A percentile compares a stretch with the other conserved stretches of the same genome.
These are phyloP conservation scores for Neotragus moschatus DNA, from an alignment of 2,113 vertebrate genomes.

Conservation along the genomic window DNA sequence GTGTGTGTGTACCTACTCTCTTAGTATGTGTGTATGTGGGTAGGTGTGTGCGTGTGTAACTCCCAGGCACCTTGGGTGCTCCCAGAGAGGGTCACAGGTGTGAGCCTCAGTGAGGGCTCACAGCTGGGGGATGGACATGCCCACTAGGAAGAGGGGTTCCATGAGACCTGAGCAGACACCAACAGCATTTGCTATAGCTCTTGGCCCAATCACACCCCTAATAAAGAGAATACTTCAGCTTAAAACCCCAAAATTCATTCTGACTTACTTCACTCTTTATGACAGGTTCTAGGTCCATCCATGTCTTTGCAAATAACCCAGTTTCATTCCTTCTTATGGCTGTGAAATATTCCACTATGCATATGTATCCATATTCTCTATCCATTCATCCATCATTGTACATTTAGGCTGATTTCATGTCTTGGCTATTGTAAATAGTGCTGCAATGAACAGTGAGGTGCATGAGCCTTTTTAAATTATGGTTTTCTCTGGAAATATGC, in stretches of 20 bases:
- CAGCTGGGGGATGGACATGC: neutral
- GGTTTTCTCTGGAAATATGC: neutral
- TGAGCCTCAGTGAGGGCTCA: neutral
- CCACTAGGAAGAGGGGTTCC: neutral
- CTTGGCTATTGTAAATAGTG: neutral
- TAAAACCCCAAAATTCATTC: neutral
- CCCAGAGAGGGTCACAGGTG: neutral
- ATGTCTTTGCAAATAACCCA: neutral
- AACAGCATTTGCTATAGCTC: neutral
- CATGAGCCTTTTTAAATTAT: neutral
- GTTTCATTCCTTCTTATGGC: neutral
- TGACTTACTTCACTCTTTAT: neutral
- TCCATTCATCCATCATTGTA: neutral
- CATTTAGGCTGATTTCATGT: neutral
- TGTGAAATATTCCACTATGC: neutral
- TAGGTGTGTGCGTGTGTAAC: neutral
- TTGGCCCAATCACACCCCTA: neutral
- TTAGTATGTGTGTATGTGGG: too few species aligned
- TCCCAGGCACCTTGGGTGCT: neutral
- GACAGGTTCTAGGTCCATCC: neutral
- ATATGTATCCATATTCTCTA: neutral
- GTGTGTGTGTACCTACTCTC: too few species aligned
- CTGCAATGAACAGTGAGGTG: neutral
- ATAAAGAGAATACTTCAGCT: neutral
- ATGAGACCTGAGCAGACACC: neutral